Base-by-base conservation (phyloP, 2,888 invertebrate genomes). In the Diabrotica balteata region DNA sequence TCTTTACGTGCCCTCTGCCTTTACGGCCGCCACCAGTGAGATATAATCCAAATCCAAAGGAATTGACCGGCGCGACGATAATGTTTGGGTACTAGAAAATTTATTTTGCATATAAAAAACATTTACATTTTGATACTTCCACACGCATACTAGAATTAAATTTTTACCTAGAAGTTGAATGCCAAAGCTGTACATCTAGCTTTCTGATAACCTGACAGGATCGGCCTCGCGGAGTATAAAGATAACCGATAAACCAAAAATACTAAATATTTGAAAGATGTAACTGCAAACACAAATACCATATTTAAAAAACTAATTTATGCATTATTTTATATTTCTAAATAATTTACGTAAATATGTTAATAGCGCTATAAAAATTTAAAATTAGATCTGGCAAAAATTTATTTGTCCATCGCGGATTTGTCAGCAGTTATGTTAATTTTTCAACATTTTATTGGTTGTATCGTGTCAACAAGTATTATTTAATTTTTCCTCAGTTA, bases 261-360 rank as follows among this genome's bases (percentile, higher is more conserved):
- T n/a, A 11, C 17, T 51, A 17, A 51, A 11, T 22, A 51, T 11
- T 51, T 51, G 8, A 7, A 51, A 51, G 22, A 51, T 51, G 11
- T 5, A 32, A 32, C 4, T 4, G 5, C 32, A 32, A 32, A 32
- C 17, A 17, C 17, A 17, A 17, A 17, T 17, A 17, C 8, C 51
- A 17, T 8, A 51, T 51, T 51, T 51, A 17, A 51, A 51, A 51
- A 11, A 53, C 17, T 8, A 32, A 32, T 53, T 32, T 42, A 53
- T 53, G 53, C 42, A 32, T 53, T 53, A 53, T 53, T 53, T 53
- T 53, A 53, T 53, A 53, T 32, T 42, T 51, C 11, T 53, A 42
- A 53, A 22, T 52, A 52, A 52, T 22, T 52, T 52, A 52, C 52
- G 9, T 52, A 52, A 52, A 53, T 53, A 53, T 53, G 53, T 53